A percentile compares a stretch with the other conserved stretches of the same genome.
These are phyloP conservation scores for Drosophila bipectinata DNA, from an alignment of 1,140 invertebrate species.

Conservation along the genomic window DNA sequence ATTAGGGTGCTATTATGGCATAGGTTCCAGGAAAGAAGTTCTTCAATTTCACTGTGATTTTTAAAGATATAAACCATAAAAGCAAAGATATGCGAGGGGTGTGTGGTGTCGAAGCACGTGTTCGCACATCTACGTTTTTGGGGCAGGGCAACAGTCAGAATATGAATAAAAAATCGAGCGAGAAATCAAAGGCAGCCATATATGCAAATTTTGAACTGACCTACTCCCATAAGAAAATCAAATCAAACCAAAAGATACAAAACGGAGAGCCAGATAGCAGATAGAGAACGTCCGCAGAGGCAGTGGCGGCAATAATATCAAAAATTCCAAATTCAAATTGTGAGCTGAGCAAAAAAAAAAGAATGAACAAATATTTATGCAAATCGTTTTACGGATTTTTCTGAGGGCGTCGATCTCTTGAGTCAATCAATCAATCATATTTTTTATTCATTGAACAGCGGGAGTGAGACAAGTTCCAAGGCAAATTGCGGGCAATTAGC, in stretches of 20 bases:
- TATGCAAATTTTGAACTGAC: slow-evolving; percentile 83
- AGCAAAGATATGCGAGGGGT: not conserved
- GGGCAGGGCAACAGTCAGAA: slow-evolving; percentile 57
- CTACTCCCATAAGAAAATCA: slow-evolving; percentile 79
- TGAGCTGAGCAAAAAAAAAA: slow-evolving; percentile 10
- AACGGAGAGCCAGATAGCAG: slow-evolving; percentile 3
- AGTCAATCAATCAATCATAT: slow-evolving; percentile 62
- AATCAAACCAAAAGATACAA: slow-evolving; percentile 57
- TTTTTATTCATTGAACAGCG: slow-evolving; percentile 16
- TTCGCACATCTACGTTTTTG: slow-evolving; percentile 37
- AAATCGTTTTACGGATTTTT: slow-evolving; percentile 30
- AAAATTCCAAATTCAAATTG: slow-evolving; percentile 51
- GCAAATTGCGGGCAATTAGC: slow-evolving; percentile 72
- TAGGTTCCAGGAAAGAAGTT: not conserved
- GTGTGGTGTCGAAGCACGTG: slow-evolving; percentile 20
- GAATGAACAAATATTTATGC: slow-evolving; percentile 66
- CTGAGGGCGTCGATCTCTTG: slow-evolving; percentile 48
- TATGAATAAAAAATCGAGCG: slow-evolving; percentile 77
- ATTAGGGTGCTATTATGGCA: too few species aligned
- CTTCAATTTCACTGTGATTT: not conserved
- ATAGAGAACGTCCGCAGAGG: slow-evolving; percentile 15
- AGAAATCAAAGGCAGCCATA: slow-evolving; percentile 76
- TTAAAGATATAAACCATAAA: not conserved
- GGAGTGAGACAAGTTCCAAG: slow-evolving; percentile 34
- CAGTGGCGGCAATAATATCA: slow-evolving; percentile 23